These are phyloP conservation scores for Hucho hucho DNA, from an alignment of 2,113 vertebrate genomes.

Conservation along the genomic window DNA sequence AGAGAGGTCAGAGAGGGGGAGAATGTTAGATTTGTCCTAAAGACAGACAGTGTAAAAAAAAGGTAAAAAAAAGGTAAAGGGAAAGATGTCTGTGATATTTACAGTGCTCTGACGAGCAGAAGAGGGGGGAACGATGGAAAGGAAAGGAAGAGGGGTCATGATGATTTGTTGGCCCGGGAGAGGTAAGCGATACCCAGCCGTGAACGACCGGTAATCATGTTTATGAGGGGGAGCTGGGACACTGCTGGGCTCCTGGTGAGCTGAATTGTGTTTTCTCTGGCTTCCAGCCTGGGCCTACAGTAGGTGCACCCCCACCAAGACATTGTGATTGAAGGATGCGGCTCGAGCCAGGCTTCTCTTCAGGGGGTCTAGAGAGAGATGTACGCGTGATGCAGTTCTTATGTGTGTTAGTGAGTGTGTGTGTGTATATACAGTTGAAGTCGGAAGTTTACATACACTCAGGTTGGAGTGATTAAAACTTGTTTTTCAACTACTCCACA, in stretches of 20 bases:
- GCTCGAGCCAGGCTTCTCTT: constrained; percentile 41
- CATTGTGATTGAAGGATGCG: constrained; percentile 59
- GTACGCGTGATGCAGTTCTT: too few relatives aligned
- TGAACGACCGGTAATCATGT: constrained; percentile 38
- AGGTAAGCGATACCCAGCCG: constrained; percentile 43
- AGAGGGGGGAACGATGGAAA: background rate
- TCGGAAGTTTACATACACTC: too few relatives aligned
- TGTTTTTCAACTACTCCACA: too few relatives aligned
- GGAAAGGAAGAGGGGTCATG: background rate
- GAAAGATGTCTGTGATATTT: constrained; percentile 36
- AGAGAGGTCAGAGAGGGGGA: constrained; percentile 7
- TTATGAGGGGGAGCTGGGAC: constrained; percentile 53
- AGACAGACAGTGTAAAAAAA: background rate
- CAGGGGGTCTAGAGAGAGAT: background rate
- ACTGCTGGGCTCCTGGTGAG: constrained; percentile 42
- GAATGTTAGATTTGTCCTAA: background rate
- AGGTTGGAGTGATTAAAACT: too few relatives aligned
- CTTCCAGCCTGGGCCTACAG: constrained; percentile 51
- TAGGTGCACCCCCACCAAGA: constrained; percentile 53
- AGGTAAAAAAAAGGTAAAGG: background rate
- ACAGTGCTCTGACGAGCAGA: constrained; percentile 23
- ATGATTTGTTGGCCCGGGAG: constrained; percentile 54
- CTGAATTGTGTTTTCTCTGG: constrained; percentile 46
- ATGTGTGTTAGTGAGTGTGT: background rate
- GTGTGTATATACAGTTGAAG: too few relatives aligned